phyloP scores from a whole-genome alignment of 2,797 vertebrate species.

The Melanotaenia trifasciata region DNA sequence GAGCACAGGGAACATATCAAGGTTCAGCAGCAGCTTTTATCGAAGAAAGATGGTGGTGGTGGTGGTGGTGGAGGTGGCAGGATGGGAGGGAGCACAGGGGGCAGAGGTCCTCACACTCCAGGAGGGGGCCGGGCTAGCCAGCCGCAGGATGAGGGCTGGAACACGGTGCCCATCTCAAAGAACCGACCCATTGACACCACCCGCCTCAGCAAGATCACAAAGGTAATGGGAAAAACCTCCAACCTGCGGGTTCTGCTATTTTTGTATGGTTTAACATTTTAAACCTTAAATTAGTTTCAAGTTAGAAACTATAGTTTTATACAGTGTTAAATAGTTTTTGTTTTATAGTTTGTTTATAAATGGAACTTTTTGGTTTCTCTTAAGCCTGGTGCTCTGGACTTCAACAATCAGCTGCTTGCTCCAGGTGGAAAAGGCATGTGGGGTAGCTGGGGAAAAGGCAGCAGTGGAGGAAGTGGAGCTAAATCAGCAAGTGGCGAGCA shows the following conservation, averaged over 20 bases:
- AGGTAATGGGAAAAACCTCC: constrained; percentile 80
- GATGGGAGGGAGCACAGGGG: constrained; percentile 68
- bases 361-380: constrained; percentile 4
- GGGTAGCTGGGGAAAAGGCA: constrained; percentile 97
- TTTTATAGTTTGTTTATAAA: not conserved
- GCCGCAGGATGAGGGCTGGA: constrained; percentile 96
- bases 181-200: constrained; percentile 95
- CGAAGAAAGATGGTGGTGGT: constrained; percentile 85
- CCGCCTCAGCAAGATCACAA: constrained; percentile 95
- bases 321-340: not conserved
- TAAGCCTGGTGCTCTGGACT: constrained; percentile 93
- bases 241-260: not conserved
- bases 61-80: constrained; percentile 53
- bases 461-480: constrained; percentile 93
- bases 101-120: constrained; percentile 77
- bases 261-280: not conserved
- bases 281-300: not conserved
- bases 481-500: constrained; percentile 86
- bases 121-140: constrained; percentile 85
- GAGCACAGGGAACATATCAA: constrained; percentile 96
- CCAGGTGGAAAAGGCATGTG: constrained; percentile 92
- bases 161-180: constrained; percentile 95
- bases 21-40: constrained; percentile 94
- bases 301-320: too few species aligned
- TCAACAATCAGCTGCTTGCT: constrained; percentile 94